Evolutionary conservation across 2,113 vertebrate genomes (phyloP).

Genomic region (Psilopsiagon aurifrons): DNA sequence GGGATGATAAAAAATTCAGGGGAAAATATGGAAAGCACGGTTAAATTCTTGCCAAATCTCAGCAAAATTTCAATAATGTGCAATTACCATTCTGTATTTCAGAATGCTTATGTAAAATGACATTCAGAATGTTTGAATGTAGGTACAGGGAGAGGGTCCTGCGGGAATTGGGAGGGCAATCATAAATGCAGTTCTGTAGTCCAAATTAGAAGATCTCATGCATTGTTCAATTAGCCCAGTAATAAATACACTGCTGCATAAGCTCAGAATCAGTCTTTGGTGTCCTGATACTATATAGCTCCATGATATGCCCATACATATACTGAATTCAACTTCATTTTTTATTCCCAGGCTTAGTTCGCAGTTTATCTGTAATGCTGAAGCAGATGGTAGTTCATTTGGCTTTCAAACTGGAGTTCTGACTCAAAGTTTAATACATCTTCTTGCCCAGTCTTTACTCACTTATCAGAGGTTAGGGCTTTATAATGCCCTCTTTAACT

Average conservation of each 20-base stretch:
- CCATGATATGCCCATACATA: not conserved
- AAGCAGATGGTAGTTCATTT: not conserved
- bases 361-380: not conserved
- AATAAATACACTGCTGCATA: not conserved
- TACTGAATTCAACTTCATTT: not conserved
- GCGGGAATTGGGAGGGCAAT: not conserved
- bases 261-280: not conserved
- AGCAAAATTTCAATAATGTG: not conserved
- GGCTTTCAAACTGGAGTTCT: not conserved
- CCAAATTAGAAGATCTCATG: not conserved
- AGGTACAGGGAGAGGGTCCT: not conserved
- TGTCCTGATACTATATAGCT: not conserved
- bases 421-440: not conserved
- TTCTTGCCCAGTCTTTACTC: not conserved
- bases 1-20: constrained; percentile 11
- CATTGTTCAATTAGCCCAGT: not conserved
- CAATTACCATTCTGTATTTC: not conserved
- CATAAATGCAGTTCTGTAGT: not conserved
- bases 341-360: not conserved
- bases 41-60: not conserved
- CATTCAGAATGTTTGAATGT: not conserved
- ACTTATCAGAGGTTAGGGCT: not conserved
- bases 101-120: not conserved
- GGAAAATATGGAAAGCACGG: not conserved
- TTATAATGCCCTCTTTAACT: not conserved